phyloP scores from a whole-genome alignment of 2,888 invertebrate genomes.

The Drosophila demipolita region DNA sequence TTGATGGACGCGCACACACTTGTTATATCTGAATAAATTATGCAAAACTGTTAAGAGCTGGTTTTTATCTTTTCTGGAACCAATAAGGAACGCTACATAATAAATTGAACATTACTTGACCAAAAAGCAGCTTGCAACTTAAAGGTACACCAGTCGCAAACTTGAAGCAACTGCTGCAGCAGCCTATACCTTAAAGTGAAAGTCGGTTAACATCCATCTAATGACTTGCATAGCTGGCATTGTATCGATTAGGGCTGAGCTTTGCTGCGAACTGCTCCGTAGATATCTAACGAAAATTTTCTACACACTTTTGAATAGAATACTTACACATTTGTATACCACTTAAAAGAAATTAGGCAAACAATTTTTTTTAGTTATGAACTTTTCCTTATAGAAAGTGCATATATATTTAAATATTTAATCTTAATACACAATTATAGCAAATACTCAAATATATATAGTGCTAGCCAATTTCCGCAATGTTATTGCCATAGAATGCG shows the following conservation, averaged over 20 bases:
- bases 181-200: neutral
- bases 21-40: conserved; percentile 81
- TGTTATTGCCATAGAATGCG: conserved; percentile 8
- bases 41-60: conserved; percentile 66
- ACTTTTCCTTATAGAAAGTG: neutral
- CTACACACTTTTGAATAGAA: neutral
- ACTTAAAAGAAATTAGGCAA: neutral
- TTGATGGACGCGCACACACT: conserved; percentile 43
- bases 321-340: neutral
- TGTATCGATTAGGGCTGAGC: neutral
- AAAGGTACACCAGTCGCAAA: conserved; percentile 5
- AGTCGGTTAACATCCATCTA: neutral
- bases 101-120: conserved; percentile 54
- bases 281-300: neutral
- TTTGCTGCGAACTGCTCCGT: neutral
- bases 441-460: conserved; percentile 7
- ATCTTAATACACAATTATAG: conserved; percentile 9
- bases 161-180: neutral
- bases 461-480: neutral
- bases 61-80: conserved; percentile 31
- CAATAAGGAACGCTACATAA: conserved; percentile 66
- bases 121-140: conserved; percentile 6
- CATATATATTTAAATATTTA: too few relatives aligned
- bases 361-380: neutral
- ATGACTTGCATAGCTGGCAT: conserved; percentile 51